Evolutionary conservation across 2,113 vertebrate genomes (phyloP), one percentile per base, ranked within the genome.

Genomic region (Myotis brandtii): DNA sequence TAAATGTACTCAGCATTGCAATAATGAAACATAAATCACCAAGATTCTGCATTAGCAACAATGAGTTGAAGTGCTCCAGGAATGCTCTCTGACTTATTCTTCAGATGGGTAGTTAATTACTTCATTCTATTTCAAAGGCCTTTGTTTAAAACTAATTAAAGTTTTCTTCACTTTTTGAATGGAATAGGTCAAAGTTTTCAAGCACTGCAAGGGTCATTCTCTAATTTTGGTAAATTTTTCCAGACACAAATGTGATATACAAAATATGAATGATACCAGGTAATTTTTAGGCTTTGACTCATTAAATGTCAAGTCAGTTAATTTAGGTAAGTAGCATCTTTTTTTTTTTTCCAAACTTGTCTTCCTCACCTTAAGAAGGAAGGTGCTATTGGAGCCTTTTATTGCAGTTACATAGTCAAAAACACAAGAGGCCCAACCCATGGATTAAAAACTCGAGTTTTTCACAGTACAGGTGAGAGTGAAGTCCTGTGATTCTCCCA

Each of bases 231-330:
- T 59, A 91, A 70, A 5, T 67, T 40, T 87, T 54, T 59, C 17
- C 11, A 86, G 34, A 82, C 14, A 6, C 12, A 72, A 73, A 86
- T 82, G 5, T n/a, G 50, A 91, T 52, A 89, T 43, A 17, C 13
- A 95, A 91, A 93, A 70, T 82, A 18, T 64, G 40, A 95, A 62
- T 8, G 8, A 43, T 62, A 43, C 2, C 76, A 83, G 40, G 73
- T 52, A 43, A 69, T 48, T 85, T 91, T 95, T 48, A 94, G 67
- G 0, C n/a, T 54, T 79, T 73, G 6, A 80, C 43, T 79, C 27
- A 90, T 70, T 88, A 79, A 84, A 94, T 91, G 37, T 85, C 67
- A 93, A 94, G 27, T 91, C 48, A 81, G 76, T 82, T 93, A 86
- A 76, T 91, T 89, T 82, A 62, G 79, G 0, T 82, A 89, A 94